Evolutionary conservation across 2,888 invertebrate species (phyloP), one percentile per base, ranked within the genome.

Genomic region (Tachystola acroxantha): DNA sequence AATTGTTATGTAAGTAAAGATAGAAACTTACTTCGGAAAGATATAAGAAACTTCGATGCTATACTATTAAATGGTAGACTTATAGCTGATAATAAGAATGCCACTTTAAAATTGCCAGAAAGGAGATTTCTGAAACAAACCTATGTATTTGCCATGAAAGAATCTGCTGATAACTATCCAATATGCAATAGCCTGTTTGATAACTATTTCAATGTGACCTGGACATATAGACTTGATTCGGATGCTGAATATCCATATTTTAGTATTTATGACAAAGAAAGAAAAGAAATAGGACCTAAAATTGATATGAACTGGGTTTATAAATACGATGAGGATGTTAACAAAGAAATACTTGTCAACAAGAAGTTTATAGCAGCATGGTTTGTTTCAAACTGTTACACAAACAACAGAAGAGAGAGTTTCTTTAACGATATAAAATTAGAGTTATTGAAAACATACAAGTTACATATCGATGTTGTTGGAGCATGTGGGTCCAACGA

Each of bases 161-260:
- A 65, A 40, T 63, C 67, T 3, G 36, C 61, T 10, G 49, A 52
- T 9, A 44, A 57, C 16, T 62, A 62, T 39, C 63, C 64, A 0
- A 34, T 53, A 0, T 65, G 65, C 34, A 37, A 46, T 5, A 12
- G 50, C 3, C 35, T 33, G 9, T 47, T 53, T 7, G 43, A 67
- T 25, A 45, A 51, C 16, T 58, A 47, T 24, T 66, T 66, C 35
- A 66, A 64, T 19, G 61, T 61, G 57, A 65, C 64, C 1, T 62
- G 57, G 61, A 63, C 65, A 0, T 65, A 58, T 28, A 51, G 39
- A 37, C 35, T 57, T 4, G 49, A 50, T 25, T 57, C 63, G 1
- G 60, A 63, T 40, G 52, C 52, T 2, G 45, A 40, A 28, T 64
- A 59, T 57, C 57, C 55, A 3, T 64, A 62, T 24, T 43, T 64